Percentiles rank a stretch among this genome's conserved stretches.
phyloP scores from a whole-genome alignment of 2,113 vertebrate species.

The Percopsis transmontana region DNA sequence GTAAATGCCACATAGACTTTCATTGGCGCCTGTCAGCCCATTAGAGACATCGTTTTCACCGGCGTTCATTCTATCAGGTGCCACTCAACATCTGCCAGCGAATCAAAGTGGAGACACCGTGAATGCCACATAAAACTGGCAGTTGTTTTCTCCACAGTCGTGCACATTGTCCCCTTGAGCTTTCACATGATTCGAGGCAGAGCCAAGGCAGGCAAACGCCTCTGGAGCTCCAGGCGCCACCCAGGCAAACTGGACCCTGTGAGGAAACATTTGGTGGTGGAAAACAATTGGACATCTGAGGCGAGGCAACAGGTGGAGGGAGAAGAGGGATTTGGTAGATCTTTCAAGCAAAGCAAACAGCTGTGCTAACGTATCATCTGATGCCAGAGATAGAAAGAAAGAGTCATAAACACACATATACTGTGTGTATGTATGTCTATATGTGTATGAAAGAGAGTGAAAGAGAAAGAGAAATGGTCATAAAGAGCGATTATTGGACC shows the following conservation, averaged over 20 bases:
- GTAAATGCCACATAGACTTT: slow-evolving; percentile 16
- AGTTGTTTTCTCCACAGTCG: background rate
- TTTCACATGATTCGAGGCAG: slow-evolving; percentile 2
- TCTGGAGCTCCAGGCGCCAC: slow-evolving; percentile 24
- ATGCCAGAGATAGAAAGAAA: background rate
- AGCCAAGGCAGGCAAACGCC: slow-evolving; percentile 26
- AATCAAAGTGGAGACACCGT: slow-evolving; percentile 42
- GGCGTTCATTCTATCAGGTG: slow-evolving; percentile 43
- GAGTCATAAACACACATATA: background rate
- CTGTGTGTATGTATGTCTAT: slow-evolving; percentile 1
- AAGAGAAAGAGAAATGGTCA: background rate
- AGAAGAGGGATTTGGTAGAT: slow-evolving; percentile 12
- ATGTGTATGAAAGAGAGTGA: background rate
- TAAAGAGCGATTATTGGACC: background rate
- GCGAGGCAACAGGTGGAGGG: slow-evolving; percentile 39
- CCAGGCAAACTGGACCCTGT: slow-evolving; percentile 40
- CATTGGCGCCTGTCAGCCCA: slow-evolving; percentile 18
- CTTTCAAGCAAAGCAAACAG: slow-evolving; percentile 39
- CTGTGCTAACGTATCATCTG: slow-evolving; percentile 45
- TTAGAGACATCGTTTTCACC: slow-evolving; percentile 18
- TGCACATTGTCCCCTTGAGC: slow-evolving; percentile 14
- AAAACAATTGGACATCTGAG: slow-evolving; percentile 41
- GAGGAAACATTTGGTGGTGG: slow-evolving; percentile 35
- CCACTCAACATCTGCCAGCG: slow-evolving; percentile 51
- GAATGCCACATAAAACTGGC: slow-evolving; percentile 17